Evolutionary conservation across 1,140 invertebrate genomes (phyloP), one percentile per base, ranked within the genome.

Genomic region (Pteromalus puparum): DNA sequence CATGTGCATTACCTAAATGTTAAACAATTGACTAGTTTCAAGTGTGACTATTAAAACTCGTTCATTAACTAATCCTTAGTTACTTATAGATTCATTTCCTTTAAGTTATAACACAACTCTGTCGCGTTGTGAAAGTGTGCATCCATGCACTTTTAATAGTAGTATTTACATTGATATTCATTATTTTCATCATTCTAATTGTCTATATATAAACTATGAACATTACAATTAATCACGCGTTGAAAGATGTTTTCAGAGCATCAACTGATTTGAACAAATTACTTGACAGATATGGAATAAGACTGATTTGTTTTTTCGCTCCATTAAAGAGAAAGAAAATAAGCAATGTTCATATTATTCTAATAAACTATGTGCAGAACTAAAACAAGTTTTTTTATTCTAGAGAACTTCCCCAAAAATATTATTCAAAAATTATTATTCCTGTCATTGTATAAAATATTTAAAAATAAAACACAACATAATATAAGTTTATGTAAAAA

Each of bases 381-480:
- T 42, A 42, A 75, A 65, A 74, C 24, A 18, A 73, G 4, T 28
- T 76, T 28, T 76, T 4, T 61, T 61, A 74, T 85, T 80, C 42
- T 12, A 24, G 28, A 75, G 72, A 24, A 28, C 65, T 46, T 76
- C 38, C 18, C 42, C 21, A 61, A 61, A 61, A 18, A n/a, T 61
- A 61, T 53, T 18, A 30, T 30, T 30, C 2, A 30, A 30, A 30
- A 34, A 34, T 34, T 34, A 34, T 34, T 34, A 0, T 34, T n/a
- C 13, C 10, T 53, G 48, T 53, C 48, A 53, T 4, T 24, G 21
- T 7, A 46, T 53, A 61, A 26, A 53, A 61, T 70, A 76, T 80
- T 70, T 48, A 88, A 86, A 81, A 87, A 81, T 79, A 82, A 73
- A 42, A 87, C 91, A 87, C 1, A 79, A 70, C 42, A 28, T 94